Conservation (phyloP, 2,113 vertebrate species). For the Lethenteron reissneri region DNA sequence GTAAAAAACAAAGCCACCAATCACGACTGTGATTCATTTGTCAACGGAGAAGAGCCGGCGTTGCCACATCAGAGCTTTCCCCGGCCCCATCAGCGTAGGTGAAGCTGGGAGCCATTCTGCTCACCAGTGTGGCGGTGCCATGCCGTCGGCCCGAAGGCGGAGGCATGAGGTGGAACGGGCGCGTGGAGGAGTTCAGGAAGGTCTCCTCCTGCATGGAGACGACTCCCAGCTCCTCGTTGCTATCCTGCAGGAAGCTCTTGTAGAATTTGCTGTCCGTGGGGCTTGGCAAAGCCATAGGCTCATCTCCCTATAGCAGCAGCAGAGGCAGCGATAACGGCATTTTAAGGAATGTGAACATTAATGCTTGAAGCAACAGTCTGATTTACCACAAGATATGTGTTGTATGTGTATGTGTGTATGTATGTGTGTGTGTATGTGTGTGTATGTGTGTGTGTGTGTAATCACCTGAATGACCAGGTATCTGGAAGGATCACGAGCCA, state of each 20-base stretch:
- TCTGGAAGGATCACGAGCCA: conserved; percentile 6
- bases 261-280: conserved; percentile 58
- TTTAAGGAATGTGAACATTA: too few species aligned
- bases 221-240: conserved; percentile 28
- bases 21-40: too few species aligned
- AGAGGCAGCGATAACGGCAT: too few species aligned
- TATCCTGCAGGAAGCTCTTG: conserved; percentile 48
- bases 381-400: too few species aligned
- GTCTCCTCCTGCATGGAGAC: too few species aligned
- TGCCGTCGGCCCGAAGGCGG: background rate
- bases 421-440: background rate
- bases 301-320: conserved; percentile 30
- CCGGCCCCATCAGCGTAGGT: too few species aligned
- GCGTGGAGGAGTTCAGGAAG: background rate
- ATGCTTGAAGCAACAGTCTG: too few species aligned
- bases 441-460: conserved; percentile 1
- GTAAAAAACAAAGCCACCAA: too few species aligned
- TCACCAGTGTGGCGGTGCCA: too few species aligned
- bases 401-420: background rate
- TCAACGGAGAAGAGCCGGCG: too few species aligned
- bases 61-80: too few species aligned
- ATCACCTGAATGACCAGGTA: conserved; percentile 5
- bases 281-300: conserved; percentile 61
- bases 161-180: background rate
- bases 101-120: too few species aligned